Base-by-base conservation (phyloP, 2,113 vertebrate genomes). In the Heloderma charlesbogerti region DNA sequence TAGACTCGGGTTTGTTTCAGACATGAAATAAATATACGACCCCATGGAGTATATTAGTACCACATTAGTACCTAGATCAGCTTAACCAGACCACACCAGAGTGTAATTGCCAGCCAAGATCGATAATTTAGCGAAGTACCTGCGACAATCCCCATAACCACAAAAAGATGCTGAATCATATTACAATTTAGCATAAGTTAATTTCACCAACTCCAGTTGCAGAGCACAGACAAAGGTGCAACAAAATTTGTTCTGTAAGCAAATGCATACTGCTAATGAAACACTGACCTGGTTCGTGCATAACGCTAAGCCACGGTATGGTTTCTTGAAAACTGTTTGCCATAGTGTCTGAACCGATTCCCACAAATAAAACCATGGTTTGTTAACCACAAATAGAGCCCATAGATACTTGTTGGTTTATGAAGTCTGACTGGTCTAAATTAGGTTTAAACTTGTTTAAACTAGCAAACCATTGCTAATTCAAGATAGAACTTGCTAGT, bases 111-210 rank as follows among this genome's bases (percentile, higher is more conserved):
- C 63, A 84, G 74, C 34, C 72, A 60, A 91, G 31, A n/a, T 57
- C 57, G 60, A 29, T 27, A 71, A 16, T 40, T 31, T 37, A 87
- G 16, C 54, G 67, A 91, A 83, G 2, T 82, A 22, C 48, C 54
- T 51, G 87, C 75, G 15, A 88, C 69, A 83, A 67, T 69, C 13
- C 18, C n/a, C 66, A 20, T 22, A 88, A 88, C 69, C 43, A 43
- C 57, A 66, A 34, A 77, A 77, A 84, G 60, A 43, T 54, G 3
- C 54, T 81, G 51, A 87, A 83, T 85, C 18, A 40, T 85, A 78
- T 51, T 78, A 77, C 31, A 90, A 20, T 25, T 72, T 82, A 89
- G 80, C 45, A 82, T 6, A 88, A 48, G 74, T 72, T 82, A 63
- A 77, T 77, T 90, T 77, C 48, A 77, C 77, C 29, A 74, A 84